Evolutionary conservation across 2,797 vertebrate species (phyloP), one percentile per base, ranked within the genome.

Genomic region (Setipinna tenuifilis): DNA sequence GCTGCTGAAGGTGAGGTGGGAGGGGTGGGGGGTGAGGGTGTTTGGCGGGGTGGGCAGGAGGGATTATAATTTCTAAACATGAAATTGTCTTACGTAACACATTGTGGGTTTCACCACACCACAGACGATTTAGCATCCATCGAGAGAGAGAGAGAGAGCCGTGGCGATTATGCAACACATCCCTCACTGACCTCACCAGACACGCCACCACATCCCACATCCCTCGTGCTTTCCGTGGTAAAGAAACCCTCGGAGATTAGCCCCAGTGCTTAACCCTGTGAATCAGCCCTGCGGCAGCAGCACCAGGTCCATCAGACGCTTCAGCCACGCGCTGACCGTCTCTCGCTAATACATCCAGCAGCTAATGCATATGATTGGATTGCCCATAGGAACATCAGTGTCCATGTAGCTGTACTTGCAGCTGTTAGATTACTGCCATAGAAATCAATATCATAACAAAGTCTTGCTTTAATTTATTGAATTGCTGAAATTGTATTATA

Each of bases 61-160:
- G 91, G 94, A 95, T 96, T 95, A 95, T 88, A 91, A 91, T 91
- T 83, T 91, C 88, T 82, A 91, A 93, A 95, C 93, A 94, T 94
- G 92, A 94, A 94, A 95, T 93, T 92, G 92, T 93, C 90, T 96
- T 95, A 95, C 90, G 89, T 95, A 95, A 96, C 92, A 91, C 92
- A 92, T 85, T 90, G 92, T 90, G 91, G 90, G 84, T 87, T 41
- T 83, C 86, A 75, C 85, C 61, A 88, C 86, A 75, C 85, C 61
- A 88, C 91, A 91, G 91, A 92, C 87, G 83, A 89, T 89, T 88
- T 86, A 86, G 83, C 83, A 58, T 88, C 84, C 82, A 88, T 87
- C 91, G 92, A 88, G 84, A 86, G 91, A 92, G 88, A 88, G 87
- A 91, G 92, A 88, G 84, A 86, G 91, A 92, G 88, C 91, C 90